Percentiles rank a stretch among this genome's conserved stretches.
These are phyloP conservation scores for Pharmacophagus antenor DNA, from an alignment of 2,888 invertebrate species.

Conservation along the genomic window DNA sequence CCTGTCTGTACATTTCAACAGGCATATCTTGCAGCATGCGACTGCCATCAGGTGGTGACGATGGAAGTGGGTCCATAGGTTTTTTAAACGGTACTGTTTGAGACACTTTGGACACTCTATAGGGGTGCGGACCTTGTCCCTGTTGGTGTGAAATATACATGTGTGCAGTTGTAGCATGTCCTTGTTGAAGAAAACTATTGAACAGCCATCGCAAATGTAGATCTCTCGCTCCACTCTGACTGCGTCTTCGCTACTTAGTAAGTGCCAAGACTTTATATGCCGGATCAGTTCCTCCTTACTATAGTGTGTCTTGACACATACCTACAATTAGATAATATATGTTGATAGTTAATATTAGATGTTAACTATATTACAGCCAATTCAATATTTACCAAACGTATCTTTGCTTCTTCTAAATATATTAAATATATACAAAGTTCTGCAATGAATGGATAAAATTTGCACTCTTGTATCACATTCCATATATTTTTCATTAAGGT, in stretches of 20 bases:
- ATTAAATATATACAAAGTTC: too few relatives aligned
- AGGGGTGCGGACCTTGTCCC: not conserved
- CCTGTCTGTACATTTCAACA: slow-evolving; percentile 35
- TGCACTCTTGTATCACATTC: too few relatives aligned
- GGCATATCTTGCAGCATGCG: slow-evolving; percentile 51
- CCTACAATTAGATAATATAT: slow-evolving; percentile 43
- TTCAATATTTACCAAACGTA: not conserved
- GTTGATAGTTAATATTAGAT: not conserved
- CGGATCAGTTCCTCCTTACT: slow-evolving; percentile 33
- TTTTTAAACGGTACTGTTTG: slow-evolving; percentile 9
- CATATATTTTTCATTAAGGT: too few relatives aligned
- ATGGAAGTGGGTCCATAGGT: slow-evolving; percentile 47
- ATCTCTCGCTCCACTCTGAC: slow-evolving; percentile 48
- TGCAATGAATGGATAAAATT: too few relatives aligned
- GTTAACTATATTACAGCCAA: too few relatives aligned
- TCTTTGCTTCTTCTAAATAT: not conserved
- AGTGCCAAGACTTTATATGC: slow-evolving; percentile 51
- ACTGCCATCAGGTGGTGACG: slow-evolving; percentile 45
- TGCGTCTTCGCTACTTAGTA: slow-evolving; percentile 46
- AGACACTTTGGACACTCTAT: slow-evolving; percentile 49
- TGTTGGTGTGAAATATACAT: slow-evolving; percentile 31
- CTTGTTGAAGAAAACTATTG: slow-evolving; percentile 58
- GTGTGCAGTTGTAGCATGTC: slow-evolving; percentile 44
- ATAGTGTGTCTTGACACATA: slow-evolving; percentile 42
- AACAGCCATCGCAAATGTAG: slow-evolving; percentile 53